Base-by-base conservation (phyloP, 1,140 invertebrate genomes). In the Anoplophora glabripennis region DNA sequence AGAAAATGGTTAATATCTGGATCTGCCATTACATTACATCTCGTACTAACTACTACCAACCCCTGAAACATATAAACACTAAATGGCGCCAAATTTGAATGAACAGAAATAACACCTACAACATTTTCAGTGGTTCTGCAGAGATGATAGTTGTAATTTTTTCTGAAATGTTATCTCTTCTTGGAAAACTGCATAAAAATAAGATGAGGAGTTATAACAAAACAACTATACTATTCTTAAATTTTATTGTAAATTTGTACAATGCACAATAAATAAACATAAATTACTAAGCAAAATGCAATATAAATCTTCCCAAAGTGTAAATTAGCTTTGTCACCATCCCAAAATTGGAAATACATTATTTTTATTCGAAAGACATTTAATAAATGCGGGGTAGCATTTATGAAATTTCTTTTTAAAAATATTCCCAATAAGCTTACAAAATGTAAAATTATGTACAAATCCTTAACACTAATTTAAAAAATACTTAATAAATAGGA, bases 361-460 rank as follows among this genome's bases (percentile, higher is more conserved):
- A 21, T 17, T 5, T 28, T 28, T 28, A 5, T 5, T 11, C 10
- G 17, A 45, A 45, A 45, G 42, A 45, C 17, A 45, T 45, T 45
- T 45, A 7, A 14, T 45, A 45, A 45, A 45, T 18, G n/a, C 42
- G 7, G 4, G 10, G 21, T 17, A 17, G 42, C 42, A 45, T 45
- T 18, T 17, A 45, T 10, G 42, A 45, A 45, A 45, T 45, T 45
- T 45, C 42, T 45, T 45, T 45, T 45, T 45, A 18, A 45, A 45
- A 9, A 45, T 45, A 45, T 45, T 45, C 14, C 42, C 42, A 45
- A 45, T 40, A 21, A 28, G 21, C 21, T 28, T 28, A 28, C 21
- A 28, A 28, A 28, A 3, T 28, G 21, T 28, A 28, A 5, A 28
- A 28, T 3, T 28, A 28, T 28, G 21, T 28, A 28, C 21, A 28